Base-by-base conservation (phyloP, 2,113 vertebrate genomes). In the Chunga burmeisteri region DNA sequence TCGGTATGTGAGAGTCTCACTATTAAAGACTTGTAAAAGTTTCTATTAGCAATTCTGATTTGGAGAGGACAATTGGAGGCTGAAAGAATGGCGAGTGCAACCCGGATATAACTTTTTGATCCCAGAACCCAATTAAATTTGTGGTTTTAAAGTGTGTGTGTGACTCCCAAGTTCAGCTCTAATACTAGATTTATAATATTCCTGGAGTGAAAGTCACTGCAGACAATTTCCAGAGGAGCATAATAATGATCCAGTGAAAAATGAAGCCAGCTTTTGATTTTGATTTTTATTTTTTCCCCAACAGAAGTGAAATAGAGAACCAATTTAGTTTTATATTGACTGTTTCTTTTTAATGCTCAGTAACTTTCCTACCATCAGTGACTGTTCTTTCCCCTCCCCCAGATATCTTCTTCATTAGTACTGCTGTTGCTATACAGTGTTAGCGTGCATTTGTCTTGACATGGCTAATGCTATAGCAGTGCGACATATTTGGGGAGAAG, bases 41-140 rank as follows among this genome's bases (percentile, higher is more conserved):
- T 97, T 96, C 81, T 94, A 92, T 96, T 97, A 95, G 92, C 86
- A 94, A 93, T 97, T 89, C 93, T 96, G 89, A 97, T 96, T 94
- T 85, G 74, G 71, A 90, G 94, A 93, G 93, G 94, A 94, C 89
- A 95, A 92, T 86, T 94, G 93, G 77, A 95, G 49, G 65, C 80
- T 95, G 92, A 91, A 95, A 91, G 80, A 97, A 95, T 94, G 86
- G 94, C 81, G 95, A 96, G 94, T 96, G 74, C 89, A 96, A 93
- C 85, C 80, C 30, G 56, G 93, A 96, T 97, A 91, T 93, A 88
- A 91, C 75, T 95, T 96, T 96, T 92, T 92, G 95, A 97, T 97
- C 85, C 77, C 70, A 90, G 86, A 95, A 95, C 85, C 95, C 95
- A 95, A 96, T 97, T 97, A 97, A 96, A 96, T 96, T 94, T 97